Conservation (phyloP, 64 coral and sea anemone genomes). For the Cladopsammia gracilis region DNA sequence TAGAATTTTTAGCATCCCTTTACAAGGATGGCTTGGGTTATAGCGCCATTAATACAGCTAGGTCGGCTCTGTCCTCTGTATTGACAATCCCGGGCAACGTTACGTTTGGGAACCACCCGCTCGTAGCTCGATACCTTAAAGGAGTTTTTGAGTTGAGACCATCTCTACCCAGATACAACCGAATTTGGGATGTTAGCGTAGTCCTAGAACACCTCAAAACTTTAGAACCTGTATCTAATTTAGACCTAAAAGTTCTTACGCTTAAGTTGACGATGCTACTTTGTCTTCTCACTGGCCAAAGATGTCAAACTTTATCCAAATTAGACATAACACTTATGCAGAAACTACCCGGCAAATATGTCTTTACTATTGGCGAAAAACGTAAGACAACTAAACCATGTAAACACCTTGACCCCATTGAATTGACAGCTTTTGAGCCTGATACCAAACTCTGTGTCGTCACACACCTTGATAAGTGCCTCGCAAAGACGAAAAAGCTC, state of each 20-base stretch:
- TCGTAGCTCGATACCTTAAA: slow-evolving; percentile 45
- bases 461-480: too few species aligned
- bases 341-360: slow-evolving; percentile 1
- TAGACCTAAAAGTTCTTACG: slow-evolving; percentile 11
- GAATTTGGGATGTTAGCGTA: slow-evolving; percentile 39
- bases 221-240: background rate
- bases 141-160: slow-evolving; percentile 51
- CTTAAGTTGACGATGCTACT: slow-evolving; percentile 36
- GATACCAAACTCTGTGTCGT: slow-evolving; percentile 48
- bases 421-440: too few species aligned
- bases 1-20: slow-evolving; percentile 53
- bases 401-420: too few species aligned
- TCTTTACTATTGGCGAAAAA: too few species aligned
- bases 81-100: background rate
- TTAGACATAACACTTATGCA: slow-evolving; percentile 34
- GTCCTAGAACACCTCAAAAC: slow-evolving; percentile 19
- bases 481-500: slow-evolving; percentile 13
- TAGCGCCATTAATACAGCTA: slow-evolving; percentile 61
- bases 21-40: slow-evolving; percentile 40
- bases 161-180: slow-evolving; percentile 45
- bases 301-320: slow-evolving; percentile 25
- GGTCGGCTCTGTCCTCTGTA: slow-evolving; percentile 34
- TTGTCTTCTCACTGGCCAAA: too few species aligned
- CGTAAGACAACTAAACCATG: too few species aligned
- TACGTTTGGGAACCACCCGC: slow-evolving; percentile 43